Percentiles rank a stretch among this genome's conserved stretches.
Evolutionary conservation across 2,888 invertebrate species (phyloP).

Genomic region (Drosophila villosipedis): DNA sequence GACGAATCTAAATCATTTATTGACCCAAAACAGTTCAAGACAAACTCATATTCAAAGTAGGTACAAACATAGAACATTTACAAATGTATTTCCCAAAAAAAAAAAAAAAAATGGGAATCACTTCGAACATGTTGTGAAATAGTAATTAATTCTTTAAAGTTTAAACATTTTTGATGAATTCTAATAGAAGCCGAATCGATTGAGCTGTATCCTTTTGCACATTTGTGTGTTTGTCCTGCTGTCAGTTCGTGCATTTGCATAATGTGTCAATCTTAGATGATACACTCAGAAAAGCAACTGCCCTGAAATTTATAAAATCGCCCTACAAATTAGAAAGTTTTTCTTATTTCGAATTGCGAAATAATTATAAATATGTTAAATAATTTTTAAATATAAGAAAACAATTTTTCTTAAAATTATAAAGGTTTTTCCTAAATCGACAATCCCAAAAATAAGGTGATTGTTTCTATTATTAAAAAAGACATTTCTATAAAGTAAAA

Average conservation of each 20-base stretch:
- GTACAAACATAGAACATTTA: not conserved
- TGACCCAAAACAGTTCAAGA: not conserved
- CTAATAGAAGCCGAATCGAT: not conserved
- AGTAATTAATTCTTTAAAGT: not conserved
- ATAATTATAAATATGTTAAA: no score
- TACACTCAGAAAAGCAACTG: not conserved
- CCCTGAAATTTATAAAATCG: fast-evolving
- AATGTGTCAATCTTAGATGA: not conserved
- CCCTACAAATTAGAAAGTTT: not conserved
- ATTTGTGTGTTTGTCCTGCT: not conserved
- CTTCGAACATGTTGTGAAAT: not conserved
- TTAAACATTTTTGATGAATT: not conserved
- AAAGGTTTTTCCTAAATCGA: not conserved
- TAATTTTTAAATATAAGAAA: no score
- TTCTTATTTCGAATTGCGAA: no score
- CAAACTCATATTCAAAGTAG: not conserved
- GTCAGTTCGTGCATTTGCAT: not conserved
- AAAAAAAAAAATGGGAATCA: no score
- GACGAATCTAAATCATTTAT: slow-evolving; percentile 3
- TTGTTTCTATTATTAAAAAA: not conserved
- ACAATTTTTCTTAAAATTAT: no score
- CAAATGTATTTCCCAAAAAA: not conserved
- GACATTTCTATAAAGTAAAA: not conserved
- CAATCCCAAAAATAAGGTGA: fast-evolving
- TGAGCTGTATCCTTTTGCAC: not conserved